Evolutionary conservation across 1,140 invertebrate species (phyloP).

Genomic region (Conus betulinus): DNA sequence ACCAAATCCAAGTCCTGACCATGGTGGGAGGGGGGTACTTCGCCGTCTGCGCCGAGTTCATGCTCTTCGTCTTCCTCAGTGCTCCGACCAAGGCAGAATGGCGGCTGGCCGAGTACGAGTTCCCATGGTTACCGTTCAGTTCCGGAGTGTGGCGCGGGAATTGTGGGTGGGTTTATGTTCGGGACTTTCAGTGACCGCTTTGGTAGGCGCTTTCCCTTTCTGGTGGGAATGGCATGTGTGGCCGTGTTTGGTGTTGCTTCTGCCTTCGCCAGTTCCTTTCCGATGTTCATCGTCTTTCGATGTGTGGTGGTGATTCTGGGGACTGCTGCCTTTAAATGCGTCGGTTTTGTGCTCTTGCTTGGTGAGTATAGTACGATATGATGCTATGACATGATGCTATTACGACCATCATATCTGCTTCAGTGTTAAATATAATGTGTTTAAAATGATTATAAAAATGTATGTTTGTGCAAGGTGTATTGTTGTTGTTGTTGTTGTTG

Average conservation of each 20-base stretch:
- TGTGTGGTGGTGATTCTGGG: constrained; percentile 63
- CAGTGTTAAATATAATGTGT: no score
- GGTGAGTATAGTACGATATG: constrained; percentile 51
- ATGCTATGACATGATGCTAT: no score
- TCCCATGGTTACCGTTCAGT: constrained; percentile 63
- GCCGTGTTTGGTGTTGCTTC: constrained; percentile 61
- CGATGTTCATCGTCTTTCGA: constrained; percentile 58
- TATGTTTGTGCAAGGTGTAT: no score
- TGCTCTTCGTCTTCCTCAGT: constrained; percentile 69
- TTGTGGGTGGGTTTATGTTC: constrained; percentile 62
- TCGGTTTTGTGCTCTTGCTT: constrained; percentile 65
- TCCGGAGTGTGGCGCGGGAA: constrained; percentile 59
- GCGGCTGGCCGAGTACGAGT: constrained; percentile 58
- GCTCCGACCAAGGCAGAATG: constrained; percentile 62
- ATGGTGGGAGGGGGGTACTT: constrained; percentile 69
- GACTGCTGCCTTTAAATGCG: constrained; percentile 62
- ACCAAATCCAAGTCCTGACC: constrained; percentile 64
- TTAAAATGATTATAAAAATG: no score
- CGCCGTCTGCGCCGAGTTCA: constrained; percentile 66
- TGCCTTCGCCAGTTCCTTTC: constrained; percentile 60
- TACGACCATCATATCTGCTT: no score
- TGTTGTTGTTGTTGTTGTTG: no score
- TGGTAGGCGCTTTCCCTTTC: constrained; percentile 63
- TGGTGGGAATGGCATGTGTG: constrained; percentile 52
- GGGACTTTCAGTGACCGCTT: constrained; percentile 65